Evolutionary conservation across 2,113 vertebrate genomes (phyloP).

Genomic region (Catagonus wagneri): DNA sequence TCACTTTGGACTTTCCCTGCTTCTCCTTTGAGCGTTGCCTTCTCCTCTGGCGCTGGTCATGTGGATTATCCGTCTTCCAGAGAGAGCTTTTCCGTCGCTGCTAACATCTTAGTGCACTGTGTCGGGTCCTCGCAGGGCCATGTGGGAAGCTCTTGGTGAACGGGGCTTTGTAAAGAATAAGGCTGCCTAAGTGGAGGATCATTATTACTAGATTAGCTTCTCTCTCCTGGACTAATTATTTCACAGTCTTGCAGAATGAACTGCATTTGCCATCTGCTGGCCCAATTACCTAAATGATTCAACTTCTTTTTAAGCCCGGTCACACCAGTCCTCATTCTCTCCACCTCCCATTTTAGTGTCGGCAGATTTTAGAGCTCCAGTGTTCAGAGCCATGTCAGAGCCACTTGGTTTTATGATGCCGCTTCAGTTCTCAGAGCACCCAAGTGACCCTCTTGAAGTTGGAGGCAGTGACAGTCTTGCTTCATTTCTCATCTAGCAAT

Average conservation of each 20-base stretch:
- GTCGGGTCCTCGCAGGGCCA: fast-evolving
- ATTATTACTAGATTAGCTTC: constrained; percentile 6
- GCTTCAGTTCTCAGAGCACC: fast-evolving
- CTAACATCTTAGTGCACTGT: fast-evolving
- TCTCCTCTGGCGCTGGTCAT: fast-evolving
- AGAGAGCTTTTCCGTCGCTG: fast-evolving
- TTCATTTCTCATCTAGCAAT: neutral
- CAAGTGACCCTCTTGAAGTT: neutral
- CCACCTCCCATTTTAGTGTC: neutral
- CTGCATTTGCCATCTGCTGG: constrained; percentile 64
- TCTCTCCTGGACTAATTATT: neutral
- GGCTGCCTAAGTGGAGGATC: neutral
- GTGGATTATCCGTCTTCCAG: fast-evolving
- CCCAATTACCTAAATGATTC: constrained; percentile 37
- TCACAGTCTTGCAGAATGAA: neutral
- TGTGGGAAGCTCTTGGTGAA: neutral
- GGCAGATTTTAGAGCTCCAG: neutral
- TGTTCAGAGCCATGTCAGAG: neutral
- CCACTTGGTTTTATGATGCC: neutral
- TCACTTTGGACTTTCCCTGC: too few relatives aligned
- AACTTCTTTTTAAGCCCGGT: neutral
- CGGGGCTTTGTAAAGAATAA: neutral
- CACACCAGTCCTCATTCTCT: neutral
- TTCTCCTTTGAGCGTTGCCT: too few relatives aligned
- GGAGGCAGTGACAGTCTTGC: neutral